A percentile compares a stretch with the other conserved stretches of the same genome.
phyloP scores from a whole-genome alignment of 2,113 vertebrate species.

The Anguilla rostrata region DNA sequence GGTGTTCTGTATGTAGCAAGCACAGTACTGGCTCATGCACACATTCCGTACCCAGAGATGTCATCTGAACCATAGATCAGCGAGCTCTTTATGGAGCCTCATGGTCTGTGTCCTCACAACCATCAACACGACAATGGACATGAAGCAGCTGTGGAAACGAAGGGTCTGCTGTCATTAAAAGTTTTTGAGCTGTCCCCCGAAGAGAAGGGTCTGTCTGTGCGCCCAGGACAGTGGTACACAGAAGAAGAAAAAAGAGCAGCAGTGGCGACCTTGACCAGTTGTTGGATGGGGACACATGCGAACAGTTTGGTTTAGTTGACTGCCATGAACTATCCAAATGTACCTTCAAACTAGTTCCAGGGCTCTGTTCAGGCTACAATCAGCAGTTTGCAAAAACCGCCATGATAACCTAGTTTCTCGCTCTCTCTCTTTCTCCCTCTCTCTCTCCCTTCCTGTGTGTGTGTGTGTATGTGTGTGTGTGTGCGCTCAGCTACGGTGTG shows the following conservation, averaged over 20 bases:
- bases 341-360: neutral
- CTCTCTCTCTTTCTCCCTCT: neutral
- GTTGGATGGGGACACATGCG: neutral
- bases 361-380: neutral
- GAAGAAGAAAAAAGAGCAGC: neutral
- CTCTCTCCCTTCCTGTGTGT: no score
- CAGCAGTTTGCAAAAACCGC: neutral
- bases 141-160: neutral
- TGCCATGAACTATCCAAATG: neutral
- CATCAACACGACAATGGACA: neutral
- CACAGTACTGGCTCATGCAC: neutral
- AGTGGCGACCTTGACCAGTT: neutral
- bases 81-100: neutral
- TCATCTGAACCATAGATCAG: neutral
- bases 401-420: neutral
- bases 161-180: neutral
- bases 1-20: neutral
- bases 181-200: neutral
- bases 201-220: neutral
- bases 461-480: neutral
- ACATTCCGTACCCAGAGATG: neutral
- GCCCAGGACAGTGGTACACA: neutral
- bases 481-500: neutral
- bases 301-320: neutral
- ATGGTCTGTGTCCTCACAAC: neutral